Evolutionary conservation across 2,113 vertebrate genomes (phyloP).

Genomic region (Cephalopholis sonnerati): DNA sequence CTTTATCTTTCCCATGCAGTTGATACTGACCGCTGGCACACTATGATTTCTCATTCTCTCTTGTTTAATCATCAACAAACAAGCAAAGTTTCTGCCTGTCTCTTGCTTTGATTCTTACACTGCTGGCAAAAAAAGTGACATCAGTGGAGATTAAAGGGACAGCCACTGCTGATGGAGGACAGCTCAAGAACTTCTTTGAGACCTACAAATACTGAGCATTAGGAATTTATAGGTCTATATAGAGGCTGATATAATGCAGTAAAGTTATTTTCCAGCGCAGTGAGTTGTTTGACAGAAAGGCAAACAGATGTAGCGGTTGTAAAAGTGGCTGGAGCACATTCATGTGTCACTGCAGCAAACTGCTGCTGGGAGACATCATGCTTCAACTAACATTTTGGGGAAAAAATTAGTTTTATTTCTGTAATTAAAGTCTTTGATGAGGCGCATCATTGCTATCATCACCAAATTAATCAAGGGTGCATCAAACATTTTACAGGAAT

Average conservation of each 20-base stretch:
- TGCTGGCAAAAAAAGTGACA: conserved; percentile 34
- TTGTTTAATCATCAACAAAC: conserved; percentile 42
- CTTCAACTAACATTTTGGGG: not conserved
- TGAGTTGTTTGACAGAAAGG: conserved; percentile 16
- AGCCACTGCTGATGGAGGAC: conserved; percentile 32
- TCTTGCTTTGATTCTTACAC: conserved; percentile 38
- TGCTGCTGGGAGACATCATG: not conserved
- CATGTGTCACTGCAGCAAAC: conserved; percentile 5
- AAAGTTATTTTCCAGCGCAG: conserved; percentile 23
- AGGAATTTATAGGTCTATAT: conserved; percentile 25
- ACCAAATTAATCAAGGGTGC: conserved; percentile 41
- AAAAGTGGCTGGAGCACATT: not conserved
- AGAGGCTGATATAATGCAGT: conserved; percentile 16
- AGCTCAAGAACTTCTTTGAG: conserved; percentile 47
- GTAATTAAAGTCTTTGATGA: conserved; percentile 54
- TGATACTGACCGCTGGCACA: conserved; percentile 27
- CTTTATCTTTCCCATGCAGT: conserved; percentile 41
- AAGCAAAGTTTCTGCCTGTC: conserved; percentile 12
- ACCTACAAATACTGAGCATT: conserved; percentile 14
- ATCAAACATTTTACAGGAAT: conserved; percentile 44
- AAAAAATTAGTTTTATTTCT: conserved; percentile 17
- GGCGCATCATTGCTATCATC: conserved; percentile 45
- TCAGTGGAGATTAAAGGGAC: conserved; percentile 38
- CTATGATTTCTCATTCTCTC: conserved; percentile 18
- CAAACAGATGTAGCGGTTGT: not conserved